phyloP scores from a whole-genome alignment of 2,888 invertebrate genomes.

The Boloria euphrosyne region DNA sequence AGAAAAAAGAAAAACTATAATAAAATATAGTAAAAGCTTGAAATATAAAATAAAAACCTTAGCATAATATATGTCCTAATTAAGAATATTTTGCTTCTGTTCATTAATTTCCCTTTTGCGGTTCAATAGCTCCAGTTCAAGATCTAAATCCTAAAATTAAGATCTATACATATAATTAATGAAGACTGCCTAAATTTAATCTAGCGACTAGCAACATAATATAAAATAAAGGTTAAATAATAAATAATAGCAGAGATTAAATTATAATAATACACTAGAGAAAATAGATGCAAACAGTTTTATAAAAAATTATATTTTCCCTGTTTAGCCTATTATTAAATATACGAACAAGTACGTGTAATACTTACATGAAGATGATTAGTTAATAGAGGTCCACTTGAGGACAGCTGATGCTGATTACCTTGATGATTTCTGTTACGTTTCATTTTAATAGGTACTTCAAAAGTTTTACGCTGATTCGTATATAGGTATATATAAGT shows the following conservation, averaged over 20 bases:
- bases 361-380: slow-evolving; percentile 50
- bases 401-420: slow-evolving; percentile 15
- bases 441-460: slow-evolving; percentile 34
- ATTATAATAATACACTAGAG: too few relatives aligned
- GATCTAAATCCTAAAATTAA: slow-evolving; percentile 58
- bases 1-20: too few relatives aligned
- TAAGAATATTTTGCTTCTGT: slow-evolving; percentile 56
- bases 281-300: too few relatives aligned
- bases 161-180: background rate
- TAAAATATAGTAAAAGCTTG: background rate
- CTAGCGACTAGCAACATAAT: too few relatives aligned
- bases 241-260: too few relatives aligned
- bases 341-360: background rate
- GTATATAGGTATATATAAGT: too few relatives aligned
- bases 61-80: slow-evolving; percentile 18
- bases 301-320: too few relatives aligned
- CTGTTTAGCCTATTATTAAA: too few relatives aligned
- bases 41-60: slow-evolving; percentile 23
- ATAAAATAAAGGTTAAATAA: too few relatives aligned
- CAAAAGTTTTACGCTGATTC: too few relatives aligned
- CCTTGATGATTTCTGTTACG: slow-evolving; percentile 34
- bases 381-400: slow-evolving; percentile 49
- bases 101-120: slow-evolving; percentile 68
- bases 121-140: slow-evolving; percentile 64
- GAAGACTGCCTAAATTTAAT: background rate